These are phyloP conservation scores for Dichetophora obliterata DNA, from an alignment of 2,888 invertebrate genomes.

Conservation along the genomic window DNA sequence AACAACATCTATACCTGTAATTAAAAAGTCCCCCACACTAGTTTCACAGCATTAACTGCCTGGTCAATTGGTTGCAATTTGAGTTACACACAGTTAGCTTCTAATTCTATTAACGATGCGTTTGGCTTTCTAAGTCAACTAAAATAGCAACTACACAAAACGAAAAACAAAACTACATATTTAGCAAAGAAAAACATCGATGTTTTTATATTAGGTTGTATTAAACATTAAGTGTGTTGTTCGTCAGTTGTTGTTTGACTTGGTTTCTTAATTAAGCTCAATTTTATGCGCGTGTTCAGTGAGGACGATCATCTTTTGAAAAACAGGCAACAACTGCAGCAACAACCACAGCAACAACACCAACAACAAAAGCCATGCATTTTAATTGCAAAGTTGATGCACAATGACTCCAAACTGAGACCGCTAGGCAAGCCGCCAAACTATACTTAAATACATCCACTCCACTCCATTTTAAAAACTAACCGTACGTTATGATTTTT, in stretches of 20 bases:
- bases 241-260: conserved; percentile 25
- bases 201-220: background rate
- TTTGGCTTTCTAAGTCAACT: no score
- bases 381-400: conserved; percentile 42
- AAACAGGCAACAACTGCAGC: conserved; percentile 47
- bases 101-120: background rate
- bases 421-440: conserved; percentile 30
- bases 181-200: no score
- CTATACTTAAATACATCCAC: background rate
- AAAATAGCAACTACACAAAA: no score
- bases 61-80: background rate
- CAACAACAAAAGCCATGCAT: conserved; percentile 53
- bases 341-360: conserved; percentile 48
- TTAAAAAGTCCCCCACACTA: no score
- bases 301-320: conserved; percentile 56
- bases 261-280: conserved; percentile 58
- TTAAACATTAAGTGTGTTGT: conserved; percentile 18
- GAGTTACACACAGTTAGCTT: background rate
- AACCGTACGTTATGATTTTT: conserved; percentile 42
- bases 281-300: conserved; percentile 66
- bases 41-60: background rate
- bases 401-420: conserved; percentile 33
- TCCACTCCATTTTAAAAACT: background rate
- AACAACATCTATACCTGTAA: no score
- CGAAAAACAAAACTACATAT: no score